A percentile compares a stretch with the other conserved stretches of the same genome.
These are phyloP conservation scores for Smutsia temminckii DNA, from an alignment of 2,797 vertebrate species.

Conservation along the genomic window DNA sequence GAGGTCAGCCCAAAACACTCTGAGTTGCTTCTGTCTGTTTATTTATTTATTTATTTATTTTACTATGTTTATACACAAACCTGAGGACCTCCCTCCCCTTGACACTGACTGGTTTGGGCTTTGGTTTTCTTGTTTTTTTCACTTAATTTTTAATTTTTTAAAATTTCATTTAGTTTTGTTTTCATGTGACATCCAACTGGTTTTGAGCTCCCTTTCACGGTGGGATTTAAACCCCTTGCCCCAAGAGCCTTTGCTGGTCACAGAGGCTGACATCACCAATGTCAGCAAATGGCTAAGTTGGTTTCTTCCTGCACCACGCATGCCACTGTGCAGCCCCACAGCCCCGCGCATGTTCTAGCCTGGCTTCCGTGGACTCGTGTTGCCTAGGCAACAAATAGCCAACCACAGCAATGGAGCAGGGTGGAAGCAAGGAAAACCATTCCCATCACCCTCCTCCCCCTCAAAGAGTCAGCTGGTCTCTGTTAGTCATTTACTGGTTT, in stretches of 20 bases:
- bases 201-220: background rate
- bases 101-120: background rate
- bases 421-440: background rate
- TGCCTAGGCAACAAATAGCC: constrained; percentile 39
- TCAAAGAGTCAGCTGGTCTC: background rate
- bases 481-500: background rate
- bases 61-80: constrained; percentile 50
- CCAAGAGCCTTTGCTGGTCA: background rate
- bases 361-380: background rate
- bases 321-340: background rate
- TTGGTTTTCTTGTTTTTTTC: background rate
- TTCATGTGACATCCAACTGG: background rate
- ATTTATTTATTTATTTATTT: background rate
- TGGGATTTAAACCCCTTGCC: background rate
- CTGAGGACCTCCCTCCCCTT: background rate
- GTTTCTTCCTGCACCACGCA: background rate
- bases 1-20: background rate
- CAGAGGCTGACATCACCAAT: background rate
- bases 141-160: background rate
- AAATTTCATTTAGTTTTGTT: background rate
- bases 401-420: background rate
- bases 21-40: background rate
- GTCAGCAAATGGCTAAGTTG: background rate
- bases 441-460: background rate
- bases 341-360: background rate